Percentiles rank a stretch among this genome's conserved stretches.
These are phyloP conservation scores for Phortica variegata DNA, from an alignment of 1,140 invertebrate species.

Conservation along the genomic window DNA sequence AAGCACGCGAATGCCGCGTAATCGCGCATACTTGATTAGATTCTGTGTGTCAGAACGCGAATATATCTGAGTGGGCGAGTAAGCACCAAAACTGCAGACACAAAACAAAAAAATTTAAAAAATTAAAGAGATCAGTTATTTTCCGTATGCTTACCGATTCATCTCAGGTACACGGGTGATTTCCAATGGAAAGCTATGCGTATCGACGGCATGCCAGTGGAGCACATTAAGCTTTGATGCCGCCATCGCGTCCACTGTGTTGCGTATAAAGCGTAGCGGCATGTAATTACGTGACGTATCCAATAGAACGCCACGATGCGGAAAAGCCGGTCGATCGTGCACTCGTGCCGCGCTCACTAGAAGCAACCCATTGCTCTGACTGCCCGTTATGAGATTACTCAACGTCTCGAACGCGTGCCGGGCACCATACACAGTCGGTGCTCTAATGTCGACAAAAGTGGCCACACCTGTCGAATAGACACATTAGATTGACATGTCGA, in stretches of 20 bases:
- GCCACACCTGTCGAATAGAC: constrained; percentile 61
- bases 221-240: constrained; percentile 81
- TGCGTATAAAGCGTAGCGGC: constrained; percentile 65
- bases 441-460: constrained; percentile 62
- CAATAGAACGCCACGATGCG: constrained; percentile 71
- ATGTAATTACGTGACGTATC: constrained; percentile 79
- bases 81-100: constrained; percentile 70
- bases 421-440: constrained; percentile 71
- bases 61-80: constrained; percentile 70
- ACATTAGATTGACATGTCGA: no score
- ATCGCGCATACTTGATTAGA: constrained; percentile 69
- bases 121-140: neutral
- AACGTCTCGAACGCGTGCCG: constrained; percentile 77
- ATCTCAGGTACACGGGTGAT: constrained; percentile 73
- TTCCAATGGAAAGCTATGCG: constrained; percentile 81
- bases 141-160: constrained; percentile 63
- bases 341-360: constrained; percentile 59
- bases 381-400: constrained; percentile 65
- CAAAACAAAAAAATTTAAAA: neutral
- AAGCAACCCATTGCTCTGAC: constrained; percentile 49
- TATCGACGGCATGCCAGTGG: constrained; percentile 84
- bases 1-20: constrained; percentile 73
- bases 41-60: constrained; percentile 68
- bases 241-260: constrained; percentile 78
- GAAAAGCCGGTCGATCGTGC: constrained; percentile 69